phyloP scores from a whole-genome alignment of 1,140 invertebrate species.

The Nephila pilipes region DNA sequence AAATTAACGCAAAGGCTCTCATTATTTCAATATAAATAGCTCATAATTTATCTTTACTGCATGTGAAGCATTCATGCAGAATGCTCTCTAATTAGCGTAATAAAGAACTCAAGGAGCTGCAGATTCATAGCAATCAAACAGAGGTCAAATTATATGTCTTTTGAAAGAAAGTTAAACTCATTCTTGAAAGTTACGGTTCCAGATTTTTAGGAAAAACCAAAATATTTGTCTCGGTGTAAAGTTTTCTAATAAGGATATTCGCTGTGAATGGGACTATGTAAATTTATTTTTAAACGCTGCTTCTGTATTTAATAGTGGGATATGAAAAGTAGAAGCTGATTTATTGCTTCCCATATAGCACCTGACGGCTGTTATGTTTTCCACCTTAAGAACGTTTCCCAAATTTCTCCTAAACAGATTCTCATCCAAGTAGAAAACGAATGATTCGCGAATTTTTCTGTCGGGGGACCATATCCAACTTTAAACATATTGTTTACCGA shows the following conservation, averaged over 20 bases:
- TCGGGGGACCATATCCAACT: slow-evolving; percentile 23
- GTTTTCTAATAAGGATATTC: neutral
- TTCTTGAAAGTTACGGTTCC: neutral
- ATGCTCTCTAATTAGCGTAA: neutral
- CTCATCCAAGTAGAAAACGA: slow-evolving; percentile 53
- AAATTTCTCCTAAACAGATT: slow-evolving; percentile 60
- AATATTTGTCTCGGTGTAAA: neutral
- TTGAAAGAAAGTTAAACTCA: neutral
- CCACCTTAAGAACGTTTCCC: slow-evolving; percentile 40
- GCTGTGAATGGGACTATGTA: neutral
- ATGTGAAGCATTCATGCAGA: neutral
- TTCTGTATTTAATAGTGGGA: slow-evolving; percentile 57
- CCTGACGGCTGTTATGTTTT: slow-evolving; percentile 66
- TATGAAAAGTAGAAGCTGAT: slow-evolving; percentile 48
- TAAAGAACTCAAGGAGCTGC: neutral
- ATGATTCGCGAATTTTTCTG: slow-evolving; percentile 57
- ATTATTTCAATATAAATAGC: slow-evolving; percentile 32
- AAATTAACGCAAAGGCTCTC: slow-evolving; percentile 7
- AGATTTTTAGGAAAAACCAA: neutral
- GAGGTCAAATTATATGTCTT: slow-evolving; percentile 39
- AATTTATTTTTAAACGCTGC: slow-evolving; percentile 56
- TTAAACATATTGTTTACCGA: too few relatives aligned
- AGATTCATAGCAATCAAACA: neutral
- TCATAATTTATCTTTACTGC: neutral
- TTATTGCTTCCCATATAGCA: slow-evolving; percentile 54